Percentiles rank a stretch among this genome's conserved stretches.
phyloP scores from a whole-genome alignment of 2,888 invertebrate genomes.

The Chrysina gloriosa region DNA sequence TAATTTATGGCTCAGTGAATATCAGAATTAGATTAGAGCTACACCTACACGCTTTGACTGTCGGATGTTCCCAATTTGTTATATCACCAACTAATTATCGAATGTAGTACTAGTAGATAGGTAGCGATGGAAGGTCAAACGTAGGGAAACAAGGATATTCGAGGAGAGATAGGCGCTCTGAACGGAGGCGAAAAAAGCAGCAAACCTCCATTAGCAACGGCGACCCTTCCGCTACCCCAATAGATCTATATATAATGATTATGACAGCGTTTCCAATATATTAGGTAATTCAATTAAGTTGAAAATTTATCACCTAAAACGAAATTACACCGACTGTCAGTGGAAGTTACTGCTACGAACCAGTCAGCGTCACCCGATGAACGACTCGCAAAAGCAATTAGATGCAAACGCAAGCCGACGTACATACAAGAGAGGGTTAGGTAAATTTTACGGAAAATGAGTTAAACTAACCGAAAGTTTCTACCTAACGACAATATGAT shows the following conservation, averaged over 20 bases:
- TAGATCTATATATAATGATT: slow-evolving; percentile 32
- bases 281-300: slow-evolving; percentile 41
- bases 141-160: not conserved
- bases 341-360: slow-evolving; percentile 31
- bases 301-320: slow-evolving; percentile 38
- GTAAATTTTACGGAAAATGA: slow-evolving; percentile 43
- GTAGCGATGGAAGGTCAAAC: not conserved
- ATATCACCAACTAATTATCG: slow-evolving; percentile 10
- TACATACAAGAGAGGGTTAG: slow-evolving; percentile 38
- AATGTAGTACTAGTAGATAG: not conserved
- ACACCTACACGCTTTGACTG: slow-evolving; percentile 11
- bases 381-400: slow-evolving; percentile 41
- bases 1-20: not conserved
- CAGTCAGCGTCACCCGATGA: slow-evolving; percentile 28
- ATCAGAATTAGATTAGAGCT: slow-evolving; percentile 11
- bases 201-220: slow-evolving; percentile 15
- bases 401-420: slow-evolving; percentile 39
- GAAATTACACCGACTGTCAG: slow-evolving; percentile 36
- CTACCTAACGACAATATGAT: slow-evolving; percentile 43
- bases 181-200: slow-evolving; percentile 1
- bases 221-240: slow-evolving; percentile 28
- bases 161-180: not conserved
- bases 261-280: slow-evolving; percentile 34
- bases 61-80: slow-evolving; percentile 6
- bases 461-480: slow-evolving; percentile 44